Evolutionary conservation across 2,113 vertebrate genomes (phyloP).

Genomic region (Carettochelys insculpta): DNA sequence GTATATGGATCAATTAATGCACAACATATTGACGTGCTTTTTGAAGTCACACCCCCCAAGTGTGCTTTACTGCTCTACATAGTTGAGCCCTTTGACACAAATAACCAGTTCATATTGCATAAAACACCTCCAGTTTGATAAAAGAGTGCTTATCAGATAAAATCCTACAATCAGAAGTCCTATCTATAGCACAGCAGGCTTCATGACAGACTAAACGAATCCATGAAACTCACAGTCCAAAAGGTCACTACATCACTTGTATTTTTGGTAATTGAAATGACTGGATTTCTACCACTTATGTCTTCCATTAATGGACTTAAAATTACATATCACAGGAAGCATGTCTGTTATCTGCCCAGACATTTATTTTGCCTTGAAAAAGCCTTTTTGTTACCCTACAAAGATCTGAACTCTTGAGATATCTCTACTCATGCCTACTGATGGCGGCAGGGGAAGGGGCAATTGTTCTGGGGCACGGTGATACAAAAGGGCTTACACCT

Average conservation of each 20-base stretch:
- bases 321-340: neutral
- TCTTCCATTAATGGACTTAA: neutral
- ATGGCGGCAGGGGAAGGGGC: too few relatives aligned
- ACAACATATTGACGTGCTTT: neutral
- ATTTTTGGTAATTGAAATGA: neutral
- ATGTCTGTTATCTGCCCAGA: neutral
- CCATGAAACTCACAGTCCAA: neutral
- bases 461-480: too few relatives aligned
- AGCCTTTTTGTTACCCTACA: constrained; percentile 19
- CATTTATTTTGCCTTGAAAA: constrained; percentile 8
- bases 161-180: neutral
- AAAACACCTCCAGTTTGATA: neutral
- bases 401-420: constrained; percentile 53
- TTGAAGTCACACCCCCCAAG: neutral
- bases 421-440: too few relatives aligned
- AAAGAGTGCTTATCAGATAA: neutral
- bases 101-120: neutral
- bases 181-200: neutral
- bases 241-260: neutral
- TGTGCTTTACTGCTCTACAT: neutral
- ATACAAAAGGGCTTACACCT: too few relatives aligned
- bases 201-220: neutral
- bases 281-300: neutral
- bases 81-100: neutral
- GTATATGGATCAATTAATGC: too few relatives aligned